Conservation (phyloP, 64 coral and sea anemone genomes). For the Pachyseris speciosa region DNA sequence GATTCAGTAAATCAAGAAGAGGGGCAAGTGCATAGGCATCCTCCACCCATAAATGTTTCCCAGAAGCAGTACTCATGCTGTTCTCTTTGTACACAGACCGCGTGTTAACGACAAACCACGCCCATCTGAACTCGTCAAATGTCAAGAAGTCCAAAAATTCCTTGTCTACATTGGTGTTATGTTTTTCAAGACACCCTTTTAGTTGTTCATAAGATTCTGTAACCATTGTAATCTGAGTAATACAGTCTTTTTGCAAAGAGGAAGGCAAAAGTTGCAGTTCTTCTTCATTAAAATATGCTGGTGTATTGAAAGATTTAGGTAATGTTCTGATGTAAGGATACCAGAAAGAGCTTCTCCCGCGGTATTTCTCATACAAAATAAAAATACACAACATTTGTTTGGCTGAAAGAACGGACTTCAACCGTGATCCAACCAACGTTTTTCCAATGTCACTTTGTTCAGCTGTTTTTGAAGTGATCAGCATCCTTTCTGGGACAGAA, state of each 20-base stretch:
- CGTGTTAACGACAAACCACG: slow-evolving; percentile 91
- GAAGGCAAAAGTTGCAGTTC: slow-evolving; percentile 62
- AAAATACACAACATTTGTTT: slow-evolving; percentile 68
- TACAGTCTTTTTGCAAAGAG: slow-evolving; percentile 2
- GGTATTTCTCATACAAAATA: slow-evolving; percentile 76
- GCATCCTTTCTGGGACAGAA: slow-evolving; percentile 70
- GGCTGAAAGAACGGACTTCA: slow-evolving; percentile 39
- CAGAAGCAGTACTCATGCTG: not conserved
- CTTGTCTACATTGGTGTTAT: not conserved
- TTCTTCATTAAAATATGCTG: slow-evolving; percentile 56
- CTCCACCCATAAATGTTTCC: not conserved
- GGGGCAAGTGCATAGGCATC: slow-evolving; percentile 81
- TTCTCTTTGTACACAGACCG: slow-evolving; percentile 70
- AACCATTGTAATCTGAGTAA: slow-evolving; percentile 43
- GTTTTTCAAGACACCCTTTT: slow-evolving; percentile 1
- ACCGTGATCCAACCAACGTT: not conserved
- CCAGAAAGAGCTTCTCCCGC: slow-evolving; percentile 76
- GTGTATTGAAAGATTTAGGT: slow-evolving; percentile 72
- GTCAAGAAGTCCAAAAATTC: slow-evolving; percentile 20
- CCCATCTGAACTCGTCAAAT: slow-evolving; percentile 82
- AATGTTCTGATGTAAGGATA: slow-evolving; percentile 82
- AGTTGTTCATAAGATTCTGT: slow-evolving; percentile 7
- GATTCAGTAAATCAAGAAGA: slow-evolving; percentile 88
- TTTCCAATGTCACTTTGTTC: slow-evolving; percentile 48
- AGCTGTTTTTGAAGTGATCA: slow-evolving; percentile 74